Evolutionary conservation across 2,113 vertebrate species (phyloP).

Genomic region (Malurus alboscapulatus): DNA sequence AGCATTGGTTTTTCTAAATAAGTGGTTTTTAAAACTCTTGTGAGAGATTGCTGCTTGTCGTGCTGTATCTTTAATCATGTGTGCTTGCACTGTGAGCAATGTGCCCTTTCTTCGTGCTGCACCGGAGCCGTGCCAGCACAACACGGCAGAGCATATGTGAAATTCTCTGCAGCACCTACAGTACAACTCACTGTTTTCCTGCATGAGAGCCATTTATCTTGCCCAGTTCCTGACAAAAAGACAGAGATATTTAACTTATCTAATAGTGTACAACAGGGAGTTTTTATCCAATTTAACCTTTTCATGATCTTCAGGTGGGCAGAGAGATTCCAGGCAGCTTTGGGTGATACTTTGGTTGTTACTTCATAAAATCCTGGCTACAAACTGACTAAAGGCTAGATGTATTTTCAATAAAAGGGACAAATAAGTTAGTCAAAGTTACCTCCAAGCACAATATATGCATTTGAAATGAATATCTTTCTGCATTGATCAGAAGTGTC

Average conservation of each 20-base stretch:
- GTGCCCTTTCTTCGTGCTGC: constrained; percentile 16
- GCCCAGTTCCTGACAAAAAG: neutral
- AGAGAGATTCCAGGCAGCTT: neutral
- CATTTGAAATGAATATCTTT: neutral
- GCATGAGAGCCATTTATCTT: neutral
- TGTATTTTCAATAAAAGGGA: neutral
- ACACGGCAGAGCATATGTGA: neutral
- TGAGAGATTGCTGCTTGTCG: constrained; percentile 26
- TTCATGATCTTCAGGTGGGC: neutral
- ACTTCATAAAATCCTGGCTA: neutral
- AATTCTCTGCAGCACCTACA: neutral
- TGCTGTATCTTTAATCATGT: constrained; percentile 25
- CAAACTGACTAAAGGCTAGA: neutral
- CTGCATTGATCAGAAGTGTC: neutral
- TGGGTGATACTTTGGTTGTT: neutral
- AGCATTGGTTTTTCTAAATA: constrained; percentile 48
- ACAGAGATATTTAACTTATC: neutral
- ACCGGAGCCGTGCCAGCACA: neutral
- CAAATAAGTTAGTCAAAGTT: neutral
- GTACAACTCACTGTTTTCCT: neutral
- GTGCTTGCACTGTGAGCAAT: constrained; percentile 16
- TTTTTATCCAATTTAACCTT: neutral
- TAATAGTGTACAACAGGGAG: neutral
- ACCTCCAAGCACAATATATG: neutral
- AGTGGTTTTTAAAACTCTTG: constrained; percentile 39